Evolutionary conservation across 2,113 vertebrate species (phyloP), one percentile per base, ranked within the genome.

Genomic region (Salvelinus fontinalis): DNA sequence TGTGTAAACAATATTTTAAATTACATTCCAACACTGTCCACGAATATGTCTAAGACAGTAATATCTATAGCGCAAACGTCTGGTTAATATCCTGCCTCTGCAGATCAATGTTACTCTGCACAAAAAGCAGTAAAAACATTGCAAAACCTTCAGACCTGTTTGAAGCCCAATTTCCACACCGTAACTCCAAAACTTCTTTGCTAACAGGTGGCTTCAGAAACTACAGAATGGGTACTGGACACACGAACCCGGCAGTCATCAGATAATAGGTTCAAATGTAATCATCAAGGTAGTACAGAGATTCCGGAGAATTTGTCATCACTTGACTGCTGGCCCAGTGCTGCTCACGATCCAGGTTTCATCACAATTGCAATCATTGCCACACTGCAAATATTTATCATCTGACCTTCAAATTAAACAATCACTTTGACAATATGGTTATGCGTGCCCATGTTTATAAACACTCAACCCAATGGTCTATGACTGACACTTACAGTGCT

Each of bases 401-500:
- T 14, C 18, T 9, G 6, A 60, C 59, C n/a, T 18, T n/a, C n/a
- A 62, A 62, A 62, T 62, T 16, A 16, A 3, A n/a, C 59, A 22
- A 62, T 22, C 59, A 62, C 3, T 14, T 54, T 5, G 16, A 60
- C n/a, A 22, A 62, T 16, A 22, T 62, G 18, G n/a, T 62, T 16
- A 62, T 62, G 59, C 2, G 6, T 62, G 59, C 2, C 59, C 7
- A 62, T 24, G 14, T 57, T 20, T 12, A 44, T 11, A 44, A 44
- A 44, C 54, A 5, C 5, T 5, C 18, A 57, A 7, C 54, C 14
- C 54, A 20, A 57, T 20, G 54, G 20, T 57, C 54, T 57, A 7
- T 14, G 14, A 4, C 14, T 62, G 3, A 59, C 11, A 95, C 97
- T 95, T 83, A 98, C 97, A 70, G 96, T 94, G 87, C 97, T 95